Percentiles rank a stretch among this genome's conserved stretches.
These are phyloP conservation scores for Sciurus niger DNA, from an alignment of 2,113 vertebrate species.

Conservation along the genomic window DNA sequence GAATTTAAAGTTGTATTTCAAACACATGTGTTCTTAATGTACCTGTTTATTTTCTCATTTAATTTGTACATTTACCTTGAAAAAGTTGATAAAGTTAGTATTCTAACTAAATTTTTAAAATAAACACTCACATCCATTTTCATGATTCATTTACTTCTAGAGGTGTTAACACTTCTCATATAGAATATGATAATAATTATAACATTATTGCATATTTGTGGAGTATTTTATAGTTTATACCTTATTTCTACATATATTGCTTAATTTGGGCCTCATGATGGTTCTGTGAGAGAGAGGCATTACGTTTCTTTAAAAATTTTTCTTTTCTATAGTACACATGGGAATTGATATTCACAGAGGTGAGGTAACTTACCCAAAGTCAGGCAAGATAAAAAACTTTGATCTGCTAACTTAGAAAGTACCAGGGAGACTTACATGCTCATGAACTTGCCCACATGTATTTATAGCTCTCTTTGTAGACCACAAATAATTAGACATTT, in stretches of 20 bases:
- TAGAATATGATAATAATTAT: neutral
- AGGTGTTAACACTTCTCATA: neutral
- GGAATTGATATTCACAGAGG: slow-evolving; percentile 15
- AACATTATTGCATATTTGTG: neutral
- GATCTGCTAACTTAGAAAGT: slow-evolving; percentile 25
- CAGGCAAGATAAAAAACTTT: neutral
- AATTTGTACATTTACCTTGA: slow-evolving; percentile 45
- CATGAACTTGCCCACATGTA: neutral
- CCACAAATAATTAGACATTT: neutral
- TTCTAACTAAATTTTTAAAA: slow-evolving; percentile 49
- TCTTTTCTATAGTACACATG: neutral
- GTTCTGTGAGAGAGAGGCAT: slow-evolving; percentile 13
- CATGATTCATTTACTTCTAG: slow-evolving; percentile 4
- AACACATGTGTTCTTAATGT: neutral
- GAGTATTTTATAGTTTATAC: slow-evolving; percentile 46
- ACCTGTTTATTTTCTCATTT: slow-evolving; percentile 41
- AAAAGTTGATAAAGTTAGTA: neutral
- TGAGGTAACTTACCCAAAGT: neutral
- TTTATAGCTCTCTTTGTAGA: neutral
- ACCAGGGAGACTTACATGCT: slow-evolving; percentile 53
- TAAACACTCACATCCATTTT: slow-evolving; percentile 23
- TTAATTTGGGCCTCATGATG: neutral
- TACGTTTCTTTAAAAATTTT: slow-evolving; percentile 15
- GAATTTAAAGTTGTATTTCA: slow-evolving; percentile 63
- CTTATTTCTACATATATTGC: slow-evolving; percentile 24